These are phyloP conservation scores for Coelinius sp. DNA, from an alignment of 2,888 invertebrate species.

Conservation along the genomic window DNA sequence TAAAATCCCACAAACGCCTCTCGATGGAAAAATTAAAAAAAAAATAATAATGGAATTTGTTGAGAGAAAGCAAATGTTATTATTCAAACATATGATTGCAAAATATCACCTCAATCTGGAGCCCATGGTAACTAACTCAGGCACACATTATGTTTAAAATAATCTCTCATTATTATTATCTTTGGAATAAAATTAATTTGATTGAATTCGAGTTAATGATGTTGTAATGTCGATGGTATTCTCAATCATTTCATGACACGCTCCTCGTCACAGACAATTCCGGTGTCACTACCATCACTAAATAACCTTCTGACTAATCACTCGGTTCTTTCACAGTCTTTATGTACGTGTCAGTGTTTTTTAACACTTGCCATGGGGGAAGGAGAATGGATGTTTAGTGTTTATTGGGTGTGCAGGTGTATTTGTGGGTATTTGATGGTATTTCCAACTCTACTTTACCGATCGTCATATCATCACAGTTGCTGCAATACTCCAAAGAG, in stretches of 20 bases:
- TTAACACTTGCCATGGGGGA: no score
- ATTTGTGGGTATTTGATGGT: no score
- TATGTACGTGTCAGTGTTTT: no score
- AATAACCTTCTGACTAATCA: conserved; percentile 44
- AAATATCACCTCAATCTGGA: conserved; percentile 72
- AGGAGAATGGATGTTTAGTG: no score
- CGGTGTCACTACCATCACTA: conserved; percentile 29
- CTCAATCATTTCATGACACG: conserved; percentile 33
- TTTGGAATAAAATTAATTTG: conserved; percentile 27
- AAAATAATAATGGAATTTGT: neutral
- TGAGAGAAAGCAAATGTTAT: conserved; percentile 24
- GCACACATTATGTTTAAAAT: neutral
- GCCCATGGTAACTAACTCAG: conserved; percentile 68
- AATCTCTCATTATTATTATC: conserved; percentile 34
- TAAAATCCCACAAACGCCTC: neutral
- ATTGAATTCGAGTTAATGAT: conserved; percentile 44
- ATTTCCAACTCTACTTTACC: no score
- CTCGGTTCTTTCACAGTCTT: no score
- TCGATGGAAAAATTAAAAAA: neutral
- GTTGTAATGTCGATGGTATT: conserved; percentile 24
- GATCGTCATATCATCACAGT: neutral
- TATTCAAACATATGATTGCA: conserved; percentile 22
- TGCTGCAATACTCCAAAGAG: neutral
- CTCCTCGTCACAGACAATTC: conserved; percentile 2
- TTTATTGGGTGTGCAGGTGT: no score